Evolutionary conservation across 2,797 vertebrate species (phyloP), one percentile per base, ranked within the genome.

Genomic region (Phrynocephalus forsythii): DNA sequence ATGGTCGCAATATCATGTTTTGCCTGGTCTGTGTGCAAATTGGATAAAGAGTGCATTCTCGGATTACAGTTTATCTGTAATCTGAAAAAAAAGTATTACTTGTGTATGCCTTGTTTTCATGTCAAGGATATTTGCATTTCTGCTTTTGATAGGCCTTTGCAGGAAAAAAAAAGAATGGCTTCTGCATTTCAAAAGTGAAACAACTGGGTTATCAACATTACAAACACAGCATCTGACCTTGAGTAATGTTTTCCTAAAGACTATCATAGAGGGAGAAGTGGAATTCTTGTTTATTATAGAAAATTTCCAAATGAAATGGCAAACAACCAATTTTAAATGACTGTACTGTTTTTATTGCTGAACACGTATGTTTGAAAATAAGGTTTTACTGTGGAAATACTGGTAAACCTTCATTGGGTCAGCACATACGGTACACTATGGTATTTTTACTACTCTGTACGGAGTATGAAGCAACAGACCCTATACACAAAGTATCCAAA

Each of bases 351-450:
- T 95, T 95, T 92, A 86, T 63, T 90, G 87, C 83, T 92, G 84
- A 90, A 86, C 71, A 76, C 91, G 83, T 79, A 90, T 81, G 44
- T 79, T 89, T 94, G 91, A 89, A 94, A 93, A 93, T 77, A 80
- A 91, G 81, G 84, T 92, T 95, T 95, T 94, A 94, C 82, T 93
- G 89, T 94, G 91, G 89, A 94, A 95, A 93, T 90, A 13, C 63
- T 95, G 94, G 93, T 93, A 87, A 18, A 33, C 78, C 91, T 91
- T 89, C 92, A 88, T 90, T 91, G 44, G 56, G 44, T 93, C 78
- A 3, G 79, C 89, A 91, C 86, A 92, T 0, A 0, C 67, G 87
- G 22, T 67, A 66, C 76, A 76, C 44, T 11, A 6, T 87, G 94
- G 92, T 83, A 75, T 90, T 85, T 92, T 94, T 94, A 93, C 91